phyloP scores from a whole-genome alignment of 2,888 invertebrate genomes.

The Scaptomyza flava region DNA sequence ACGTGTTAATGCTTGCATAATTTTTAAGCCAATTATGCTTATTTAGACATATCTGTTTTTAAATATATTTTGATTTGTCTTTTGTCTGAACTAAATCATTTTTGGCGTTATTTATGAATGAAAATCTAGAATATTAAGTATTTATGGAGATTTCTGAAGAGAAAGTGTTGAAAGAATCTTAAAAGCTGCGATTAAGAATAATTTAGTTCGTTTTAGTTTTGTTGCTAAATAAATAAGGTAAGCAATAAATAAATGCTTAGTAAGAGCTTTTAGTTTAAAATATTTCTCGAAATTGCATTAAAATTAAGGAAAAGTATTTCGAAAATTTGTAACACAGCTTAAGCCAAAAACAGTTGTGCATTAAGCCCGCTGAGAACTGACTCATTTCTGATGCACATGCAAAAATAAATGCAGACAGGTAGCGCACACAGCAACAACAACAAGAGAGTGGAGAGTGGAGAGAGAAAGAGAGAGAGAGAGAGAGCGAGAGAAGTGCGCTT shows the following conservation, averaged over 20 bases:
- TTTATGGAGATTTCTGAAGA: constrained; percentile 1
- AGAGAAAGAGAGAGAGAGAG: constrained; percentile 4
- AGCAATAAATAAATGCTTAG: too few species aligned
- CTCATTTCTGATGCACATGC: constrained; percentile 34
- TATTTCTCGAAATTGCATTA: too few species aligned
- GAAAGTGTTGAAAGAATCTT: constrained; percentile 25
- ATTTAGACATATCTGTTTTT: constrained; percentile 33
- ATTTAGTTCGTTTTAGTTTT: not conserved
- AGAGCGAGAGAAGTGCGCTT: constrained; percentile 64
- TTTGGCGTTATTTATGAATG: constrained; percentile 36
- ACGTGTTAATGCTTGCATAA: constrained; percentile 56
- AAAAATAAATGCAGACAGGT: constrained; percentile 47
- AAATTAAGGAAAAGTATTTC: too few species aligned
- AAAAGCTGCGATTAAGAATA: not conserved
- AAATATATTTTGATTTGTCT: constrained; percentile 15
- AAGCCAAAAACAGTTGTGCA: constrained; percentile 52
- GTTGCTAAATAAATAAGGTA: too few species aligned
- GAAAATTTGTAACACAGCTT: not conserved
- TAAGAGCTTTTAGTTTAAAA: too few species aligned
- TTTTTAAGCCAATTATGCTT: constrained; percentile 39
- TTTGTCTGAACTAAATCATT: constrained; percentile 28
- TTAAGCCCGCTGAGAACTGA: constrained; percentile 43
- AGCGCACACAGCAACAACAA: constrained; percentile 37
- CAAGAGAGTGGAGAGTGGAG: constrained; percentile 3
- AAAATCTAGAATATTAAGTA: not conserved